Conservation (phyloP, 2,113 vertebrate species). For the Toxotes chatareus region DNA sequence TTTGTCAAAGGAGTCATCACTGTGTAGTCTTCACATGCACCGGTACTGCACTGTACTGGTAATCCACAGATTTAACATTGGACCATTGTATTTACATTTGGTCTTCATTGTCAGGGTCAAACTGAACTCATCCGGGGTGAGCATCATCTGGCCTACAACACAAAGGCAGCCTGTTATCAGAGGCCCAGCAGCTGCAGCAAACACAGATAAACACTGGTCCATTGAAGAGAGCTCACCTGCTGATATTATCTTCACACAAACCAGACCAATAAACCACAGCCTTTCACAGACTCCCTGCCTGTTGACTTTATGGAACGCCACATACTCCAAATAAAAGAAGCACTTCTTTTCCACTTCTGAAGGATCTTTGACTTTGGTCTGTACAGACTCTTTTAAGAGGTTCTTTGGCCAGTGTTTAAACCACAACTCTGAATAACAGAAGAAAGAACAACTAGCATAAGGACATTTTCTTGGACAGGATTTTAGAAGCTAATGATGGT, state of each 20-base stretch:
- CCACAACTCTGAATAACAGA: slow-evolving; percentile 18
- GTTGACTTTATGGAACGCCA: slow-evolving; percentile 73
- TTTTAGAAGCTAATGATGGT: not conserved
- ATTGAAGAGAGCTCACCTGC: slow-evolving; percentile 84
- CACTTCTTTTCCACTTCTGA: slow-evolving; percentile 60
- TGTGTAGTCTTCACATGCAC: too few relatives aligned
- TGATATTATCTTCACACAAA: slow-evolving; percentile 82
- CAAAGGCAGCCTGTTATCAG: slow-evolving; percentile 73
- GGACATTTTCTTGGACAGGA: not conserved
- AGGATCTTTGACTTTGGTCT: slow-evolving; percentile 41
- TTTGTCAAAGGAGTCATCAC: not conserved
- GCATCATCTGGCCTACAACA: slow-evolving; percentile 46
- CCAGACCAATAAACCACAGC: slow-evolving; percentile 77
- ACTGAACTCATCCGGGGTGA: slow-evolving; percentile 65
- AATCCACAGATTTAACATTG: not conserved
- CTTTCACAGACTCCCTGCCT: slow-evolving; percentile 73
- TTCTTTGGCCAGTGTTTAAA: not conserved
- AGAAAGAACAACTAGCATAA: not conserved
- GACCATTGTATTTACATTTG: slow-evolving; percentile 30
- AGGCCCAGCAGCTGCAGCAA: slow-evolving; percentile 81
- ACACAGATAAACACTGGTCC: slow-evolving; percentile 76
- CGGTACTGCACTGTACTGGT: not conserved
- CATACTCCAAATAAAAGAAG: slow-evolving; percentile 63
- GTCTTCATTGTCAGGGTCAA: slow-evolving; percentile 54
- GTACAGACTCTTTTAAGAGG: slow-evolving; percentile 26